A percentile compares a stretch with the other conserved stretches of the same genome.
Conservation (phyloP, 2,113 vertebrate species). For the Cephalopholis sonnerati region DNA sequence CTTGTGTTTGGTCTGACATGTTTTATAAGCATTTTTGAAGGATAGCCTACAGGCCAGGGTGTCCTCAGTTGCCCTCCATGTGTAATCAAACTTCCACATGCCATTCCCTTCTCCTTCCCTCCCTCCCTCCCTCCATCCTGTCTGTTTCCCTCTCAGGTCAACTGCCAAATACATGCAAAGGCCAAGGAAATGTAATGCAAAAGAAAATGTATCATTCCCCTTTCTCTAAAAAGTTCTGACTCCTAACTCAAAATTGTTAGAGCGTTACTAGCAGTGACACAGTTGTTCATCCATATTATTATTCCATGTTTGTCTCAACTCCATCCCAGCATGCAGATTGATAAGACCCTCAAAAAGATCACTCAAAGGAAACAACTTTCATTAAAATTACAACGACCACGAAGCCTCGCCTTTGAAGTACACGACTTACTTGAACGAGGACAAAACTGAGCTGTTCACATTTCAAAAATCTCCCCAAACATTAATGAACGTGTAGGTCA, state of each 20-base stretch:
- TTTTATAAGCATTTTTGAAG: not conserved
- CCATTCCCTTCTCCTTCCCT: not conserved
- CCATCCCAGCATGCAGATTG: not conserved
- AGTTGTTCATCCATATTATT: not conserved
- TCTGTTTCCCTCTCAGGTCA: no score
- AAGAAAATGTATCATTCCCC: not conserved
- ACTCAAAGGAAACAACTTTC: slow-evolving; percentile 9
- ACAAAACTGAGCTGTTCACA: slow-evolving; percentile 49
- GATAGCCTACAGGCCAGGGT: not conserved
- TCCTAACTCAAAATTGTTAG: not conserved
- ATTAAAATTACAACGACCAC: slow-evolving; percentile 13
- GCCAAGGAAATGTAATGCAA: no score
- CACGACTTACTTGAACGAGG: slow-evolving; percentile 20
- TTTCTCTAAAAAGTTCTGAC: not conserved
- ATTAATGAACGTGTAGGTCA: slow-evolving; percentile 50
- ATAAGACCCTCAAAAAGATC: slow-evolving; percentile 9
- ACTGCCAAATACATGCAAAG: not conserved
- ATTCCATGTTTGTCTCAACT: slow-evolving; percentile 1
- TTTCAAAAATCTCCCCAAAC: slow-evolving; percentile 35
- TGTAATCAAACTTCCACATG: not conserved
- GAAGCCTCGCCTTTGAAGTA: slow-evolving; percentile 37
- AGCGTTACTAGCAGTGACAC: not conserved
- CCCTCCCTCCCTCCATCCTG: no score
- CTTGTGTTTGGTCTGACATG: not conserved
- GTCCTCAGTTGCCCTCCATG: not conserved